Conservation (phyloP, 2,888 invertebrate genomes). For the Mantis religiosa region DNA sequence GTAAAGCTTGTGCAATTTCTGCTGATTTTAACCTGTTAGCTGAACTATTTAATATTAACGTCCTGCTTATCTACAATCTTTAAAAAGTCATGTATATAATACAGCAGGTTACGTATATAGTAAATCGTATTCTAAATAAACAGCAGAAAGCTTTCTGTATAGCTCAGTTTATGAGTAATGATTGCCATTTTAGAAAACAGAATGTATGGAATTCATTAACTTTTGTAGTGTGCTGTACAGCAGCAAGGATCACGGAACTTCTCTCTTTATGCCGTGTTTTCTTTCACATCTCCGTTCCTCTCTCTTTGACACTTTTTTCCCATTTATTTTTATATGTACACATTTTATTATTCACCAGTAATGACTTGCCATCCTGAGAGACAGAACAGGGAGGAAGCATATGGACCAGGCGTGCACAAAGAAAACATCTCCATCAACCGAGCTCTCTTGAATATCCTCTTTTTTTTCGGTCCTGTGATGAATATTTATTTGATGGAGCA, state of each 20-base stretch:
- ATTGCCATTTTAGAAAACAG: too few species aligned
- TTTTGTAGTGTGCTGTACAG: neutral
- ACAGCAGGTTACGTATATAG: too few species aligned
- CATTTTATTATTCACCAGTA: constrained; percentile 29
- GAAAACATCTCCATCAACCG: neutral
- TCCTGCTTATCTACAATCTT: too few species aligned
- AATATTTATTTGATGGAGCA: constrained; percentile 22
- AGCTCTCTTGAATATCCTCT: neutral
- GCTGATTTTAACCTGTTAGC: too few species aligned
- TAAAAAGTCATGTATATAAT: too few species aligned
- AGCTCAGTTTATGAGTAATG: too few species aligned
- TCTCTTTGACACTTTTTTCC: constrained; percentile 8
- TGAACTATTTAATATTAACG: too few species aligned
- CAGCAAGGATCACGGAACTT: neutral
- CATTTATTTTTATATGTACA: constrained; percentile 25
- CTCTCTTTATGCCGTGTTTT: neutral
- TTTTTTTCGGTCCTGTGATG: constrained; percentile 5
- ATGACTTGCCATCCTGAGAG: constrained; percentile 22
- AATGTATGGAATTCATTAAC: neutral
- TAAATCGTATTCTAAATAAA: too few species aligned
- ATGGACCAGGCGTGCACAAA: constrained; percentile 9
- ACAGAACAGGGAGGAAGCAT: neutral
- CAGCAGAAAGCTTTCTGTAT: too few species aligned
- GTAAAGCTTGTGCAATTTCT: too few species aligned
- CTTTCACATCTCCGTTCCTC: constrained; percentile 21